Evolutionary conservation across 2,888 invertebrate genomes (phyloP).

Genomic region (Byasa hedistus): DNA sequence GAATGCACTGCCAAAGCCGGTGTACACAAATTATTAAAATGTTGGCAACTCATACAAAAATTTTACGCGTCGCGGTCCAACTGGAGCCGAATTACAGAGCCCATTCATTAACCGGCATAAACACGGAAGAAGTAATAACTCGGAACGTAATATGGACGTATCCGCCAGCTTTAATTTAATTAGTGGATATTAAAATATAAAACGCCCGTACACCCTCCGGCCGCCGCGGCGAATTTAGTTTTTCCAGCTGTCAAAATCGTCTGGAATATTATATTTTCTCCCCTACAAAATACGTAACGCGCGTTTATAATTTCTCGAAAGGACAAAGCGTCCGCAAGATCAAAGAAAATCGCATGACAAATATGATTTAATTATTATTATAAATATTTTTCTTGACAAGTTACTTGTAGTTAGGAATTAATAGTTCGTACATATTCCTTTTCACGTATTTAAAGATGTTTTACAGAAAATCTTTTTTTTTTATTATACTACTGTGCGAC

Average conservation of each 20-base stretch:
- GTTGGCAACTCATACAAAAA: constrained; percentile 26
- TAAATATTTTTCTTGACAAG: too few relatives aligned
- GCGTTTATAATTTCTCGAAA: not conserved
- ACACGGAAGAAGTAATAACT: constrained; percentile 35
- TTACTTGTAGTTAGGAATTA: too few relatives aligned
- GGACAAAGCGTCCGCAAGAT: not conserved
- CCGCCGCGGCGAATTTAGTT: constrained; percentile 33
- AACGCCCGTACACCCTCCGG: constrained; percentile 32
- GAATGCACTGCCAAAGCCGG: constrained; percentile 22
- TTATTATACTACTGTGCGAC: too few relatives aligned
- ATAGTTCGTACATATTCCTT: too few relatives aligned
- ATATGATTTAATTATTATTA: too few relatives aligned
- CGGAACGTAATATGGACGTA: constrained; percentile 34
- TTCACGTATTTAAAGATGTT: too few relatives aligned
- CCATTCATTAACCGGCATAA: constrained; percentile 35
- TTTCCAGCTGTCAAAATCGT: constrained; percentile 28
- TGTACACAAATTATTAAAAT: constrained; percentile 25
- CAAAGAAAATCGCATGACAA: not conserved
- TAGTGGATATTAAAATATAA: constrained; percentile 34
- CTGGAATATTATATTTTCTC: constrained; percentile 22
- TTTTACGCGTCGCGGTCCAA: constrained; percentile 24
- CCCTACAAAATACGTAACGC: constrained; percentile 11
- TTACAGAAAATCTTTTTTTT: too few relatives aligned
- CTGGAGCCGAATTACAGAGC: constrained; percentile 33
- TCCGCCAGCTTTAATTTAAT: constrained; percentile 35